phyloP scores from a whole-genome alignment of 2,888 invertebrate species.

The Torymus texanus region DNA sequence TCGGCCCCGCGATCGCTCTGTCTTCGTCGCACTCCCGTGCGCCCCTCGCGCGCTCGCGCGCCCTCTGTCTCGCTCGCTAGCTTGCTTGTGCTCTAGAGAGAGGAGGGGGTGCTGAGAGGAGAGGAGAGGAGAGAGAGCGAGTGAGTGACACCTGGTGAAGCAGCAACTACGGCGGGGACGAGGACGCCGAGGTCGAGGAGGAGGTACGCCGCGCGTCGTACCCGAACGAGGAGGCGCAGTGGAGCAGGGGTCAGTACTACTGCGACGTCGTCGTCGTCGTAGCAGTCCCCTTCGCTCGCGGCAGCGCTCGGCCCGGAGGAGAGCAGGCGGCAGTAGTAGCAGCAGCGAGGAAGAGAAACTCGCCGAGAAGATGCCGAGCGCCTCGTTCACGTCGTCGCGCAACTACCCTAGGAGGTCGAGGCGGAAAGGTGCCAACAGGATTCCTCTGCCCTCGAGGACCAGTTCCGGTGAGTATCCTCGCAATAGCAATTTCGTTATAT shows the following conservation, averaged over 20 bases:
- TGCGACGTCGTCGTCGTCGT: neutral
- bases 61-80: conserved; percentile 15
- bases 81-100: conserved; percentile 7
- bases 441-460: conserved; percentile 87
- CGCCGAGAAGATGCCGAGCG: conserved; percentile 89
- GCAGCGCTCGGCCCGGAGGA: neutral
- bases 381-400: conserved; percentile 94
- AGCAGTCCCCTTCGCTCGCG: neutral
- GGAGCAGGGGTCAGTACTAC: neutral
- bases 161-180: neutral
- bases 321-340: neutral
- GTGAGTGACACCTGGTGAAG: conserved; percentile 43
- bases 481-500: too few relatives aligned
- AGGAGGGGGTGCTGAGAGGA: neutral
- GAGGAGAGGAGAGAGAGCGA: conserved; percentile 22
- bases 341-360: neutral
- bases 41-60: conserved; percentile 7
- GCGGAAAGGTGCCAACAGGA: conserved; percentile 93
- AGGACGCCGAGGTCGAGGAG: conserved; percentile 26
- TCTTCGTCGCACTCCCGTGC: neutral
- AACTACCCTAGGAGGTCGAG: conserved; percentile 93
- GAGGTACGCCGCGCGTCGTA: conserved; percentile 11
- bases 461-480: conserved; percentile 82
- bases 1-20: conserved; percentile 6
- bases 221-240: neutral